Conservation (phyloP, 2,888 invertebrate genomes). For the Brenthis hecate region DNA sequence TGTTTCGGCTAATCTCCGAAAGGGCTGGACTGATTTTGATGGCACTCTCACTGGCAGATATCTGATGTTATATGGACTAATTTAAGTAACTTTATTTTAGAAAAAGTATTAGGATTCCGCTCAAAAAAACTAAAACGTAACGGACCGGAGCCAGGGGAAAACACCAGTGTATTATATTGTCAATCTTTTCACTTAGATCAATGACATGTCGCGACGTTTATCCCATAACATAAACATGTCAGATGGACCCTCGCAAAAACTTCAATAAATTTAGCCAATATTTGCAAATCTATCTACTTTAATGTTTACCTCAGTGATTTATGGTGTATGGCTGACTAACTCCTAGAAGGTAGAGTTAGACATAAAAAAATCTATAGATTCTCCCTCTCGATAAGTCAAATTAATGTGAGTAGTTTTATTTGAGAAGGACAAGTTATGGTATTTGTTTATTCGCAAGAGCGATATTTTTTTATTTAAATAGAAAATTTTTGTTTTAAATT, state of each 20-base stretch:
- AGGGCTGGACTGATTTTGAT: too few species aligned
- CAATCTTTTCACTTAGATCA: slow-evolving; percentile 9
- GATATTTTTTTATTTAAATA: slow-evolving; percentile 2
- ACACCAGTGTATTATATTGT: background rate
- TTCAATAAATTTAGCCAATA: slow-evolving; percentile 37
- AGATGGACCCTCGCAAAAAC: slow-evolving; percentile 29
- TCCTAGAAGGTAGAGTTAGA: background rate
- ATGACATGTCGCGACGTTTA: slow-evolving; percentile 13
- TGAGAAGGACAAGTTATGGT: background rate
- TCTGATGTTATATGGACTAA: too few species aligned
- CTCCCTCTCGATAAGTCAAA: slow-evolving; percentile 12
- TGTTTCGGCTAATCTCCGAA: too few species aligned
- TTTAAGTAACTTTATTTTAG: too few species aligned
- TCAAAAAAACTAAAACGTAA: too few species aligned
- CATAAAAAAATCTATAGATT: background rate
- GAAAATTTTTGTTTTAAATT: background rate
- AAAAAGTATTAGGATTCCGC: too few species aligned
- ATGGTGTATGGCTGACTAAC: slow-evolving; percentile 26
- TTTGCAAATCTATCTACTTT: slow-evolving; percentile 36
- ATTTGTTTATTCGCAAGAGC: background rate
- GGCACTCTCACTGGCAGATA: too few species aligned
- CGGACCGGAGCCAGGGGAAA: too few species aligned
- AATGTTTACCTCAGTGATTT: slow-evolving; percentile 38
- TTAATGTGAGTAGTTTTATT: slow-evolving; percentile 17
- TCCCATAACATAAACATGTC: slow-evolving; percentile 34